phyloP scores from a whole-genome alignment of 1,140 invertebrate species.

The Tribolium madens region DNA sequence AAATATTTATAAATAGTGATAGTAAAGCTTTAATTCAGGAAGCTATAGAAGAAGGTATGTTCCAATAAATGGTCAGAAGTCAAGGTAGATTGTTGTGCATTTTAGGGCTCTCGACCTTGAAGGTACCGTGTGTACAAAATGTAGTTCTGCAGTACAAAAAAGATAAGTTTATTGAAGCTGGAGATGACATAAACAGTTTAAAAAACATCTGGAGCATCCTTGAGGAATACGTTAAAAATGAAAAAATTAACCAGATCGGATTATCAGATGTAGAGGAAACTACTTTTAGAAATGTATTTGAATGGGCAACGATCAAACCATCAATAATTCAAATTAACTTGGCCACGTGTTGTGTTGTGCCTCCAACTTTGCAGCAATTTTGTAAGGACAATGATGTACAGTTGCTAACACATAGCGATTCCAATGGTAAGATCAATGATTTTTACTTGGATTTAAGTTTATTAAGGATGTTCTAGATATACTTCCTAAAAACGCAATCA shows the following conservation, averaged over 20 bases:
- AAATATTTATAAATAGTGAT: slow-evolving; percentile 74
- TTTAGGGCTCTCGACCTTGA: slow-evolving; percentile 76
- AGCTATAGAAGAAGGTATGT: slow-evolving; percentile 70
- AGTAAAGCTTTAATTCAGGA: slow-evolving; percentile 68
- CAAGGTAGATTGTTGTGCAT: slow-evolving; percentile 18
- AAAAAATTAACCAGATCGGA: slow-evolving; percentile 81
- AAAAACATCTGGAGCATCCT: slow-evolving; percentile 80
- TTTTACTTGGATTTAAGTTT: neutral
- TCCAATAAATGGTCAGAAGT: slow-evolving; percentile 11
- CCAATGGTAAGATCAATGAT: slow-evolving; percentile 74
- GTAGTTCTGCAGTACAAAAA: slow-evolving; percentile 79
- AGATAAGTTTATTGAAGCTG: slow-evolving; percentile 66
- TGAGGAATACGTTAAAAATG: slow-evolving; percentile 76
- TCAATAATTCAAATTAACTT: slow-evolving; percentile 96
- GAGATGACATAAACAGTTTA: slow-evolving; percentile 73
- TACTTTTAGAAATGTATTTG: slow-evolving; percentile 81
- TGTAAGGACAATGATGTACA: slow-evolving; percentile 93
- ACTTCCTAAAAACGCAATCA: slow-evolving; percentile 68
- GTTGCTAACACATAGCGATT: slow-evolving; percentile 95
- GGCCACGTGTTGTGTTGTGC: slow-evolving; percentile 95
- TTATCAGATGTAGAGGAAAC: slow-evolving; percentile 90
- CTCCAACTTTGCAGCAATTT: slow-evolving; percentile 88
- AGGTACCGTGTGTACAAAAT: slow-evolving; percentile 78
- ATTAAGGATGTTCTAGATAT: slow-evolving; percentile 70
- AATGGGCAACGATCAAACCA: slow-evolving; percentile 87